These are phyloP conservation scores for Alligator mississippiensis DNA, from an alignment of 2,113 vertebrate genomes.

Conservation along the genomic window DNA sequence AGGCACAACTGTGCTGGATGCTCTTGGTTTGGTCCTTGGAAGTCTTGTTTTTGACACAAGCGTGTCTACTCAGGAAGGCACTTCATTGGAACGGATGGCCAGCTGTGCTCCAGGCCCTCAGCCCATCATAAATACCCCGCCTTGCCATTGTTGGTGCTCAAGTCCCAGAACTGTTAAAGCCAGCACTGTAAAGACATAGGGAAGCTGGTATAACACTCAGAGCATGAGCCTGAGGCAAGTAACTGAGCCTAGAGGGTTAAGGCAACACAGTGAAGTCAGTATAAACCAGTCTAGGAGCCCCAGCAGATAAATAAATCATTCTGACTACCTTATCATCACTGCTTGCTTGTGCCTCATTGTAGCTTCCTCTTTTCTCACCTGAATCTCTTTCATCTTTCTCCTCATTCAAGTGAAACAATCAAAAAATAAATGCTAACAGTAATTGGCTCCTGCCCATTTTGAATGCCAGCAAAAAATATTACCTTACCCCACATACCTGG, in stretches of 20 bases:
- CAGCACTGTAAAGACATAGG: neutral
- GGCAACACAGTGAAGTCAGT: conserved; percentile 59
- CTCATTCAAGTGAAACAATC: conserved; percentile 18
- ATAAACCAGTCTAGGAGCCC: conserved; percentile 33
- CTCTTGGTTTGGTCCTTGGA: neutral
- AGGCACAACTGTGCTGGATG: neutral
- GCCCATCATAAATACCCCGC: neutral
- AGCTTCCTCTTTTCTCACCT: conserved; percentile 46
- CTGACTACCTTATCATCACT: conserved; percentile 33
- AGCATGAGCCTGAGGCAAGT: neutral
- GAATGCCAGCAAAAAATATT: conserved; percentile 59
- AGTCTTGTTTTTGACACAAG: neutral
- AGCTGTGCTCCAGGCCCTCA: neutral
- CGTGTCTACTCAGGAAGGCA: neutral
- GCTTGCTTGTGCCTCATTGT: conserved; percentile 45
- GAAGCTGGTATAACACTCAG: neutral
- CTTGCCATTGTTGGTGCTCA: neutral
- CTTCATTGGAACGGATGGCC: neutral
- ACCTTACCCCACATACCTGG: conserved; percentile 39
- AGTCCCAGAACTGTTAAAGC: neutral
- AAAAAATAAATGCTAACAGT: conserved; percentile 28
- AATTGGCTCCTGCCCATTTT: conserved; percentile 46
- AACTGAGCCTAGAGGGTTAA: conserved; percentile 50
- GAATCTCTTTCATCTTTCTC: conserved; percentile 31
- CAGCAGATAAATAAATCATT: conserved; percentile 60